Evolutionary conservation across 2,888 invertebrate species (phyloP).

Genomic region (Rhagophthalmus giganteus): DNA sequence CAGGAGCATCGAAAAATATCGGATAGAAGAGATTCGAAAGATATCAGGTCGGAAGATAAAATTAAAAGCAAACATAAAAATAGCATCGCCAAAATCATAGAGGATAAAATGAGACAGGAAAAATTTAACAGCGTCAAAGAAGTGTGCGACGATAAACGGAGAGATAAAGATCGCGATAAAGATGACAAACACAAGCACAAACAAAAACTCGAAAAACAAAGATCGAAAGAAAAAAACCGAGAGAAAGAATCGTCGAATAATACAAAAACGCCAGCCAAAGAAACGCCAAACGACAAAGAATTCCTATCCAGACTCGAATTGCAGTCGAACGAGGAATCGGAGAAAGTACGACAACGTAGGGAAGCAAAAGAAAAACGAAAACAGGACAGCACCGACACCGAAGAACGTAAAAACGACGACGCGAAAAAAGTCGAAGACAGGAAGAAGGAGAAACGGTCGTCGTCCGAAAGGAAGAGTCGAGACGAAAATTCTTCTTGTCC

Average conservation of each 20-base stretch:
- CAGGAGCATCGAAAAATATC: constrained; percentile 55
- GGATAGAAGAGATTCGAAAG: constrained; percentile 74
- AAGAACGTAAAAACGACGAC: constrained; percentile 42
- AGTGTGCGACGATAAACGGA: constrained; percentile 55
- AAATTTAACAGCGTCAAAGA: constrained; percentile 58
- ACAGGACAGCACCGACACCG: constrained; percentile 58
- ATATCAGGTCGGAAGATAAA: constrained; percentile 51
- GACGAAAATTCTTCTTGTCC: constrained; percentile 51
- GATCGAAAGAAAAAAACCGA: constrained; percentile 44
- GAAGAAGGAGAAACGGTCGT: constrained; percentile 58
- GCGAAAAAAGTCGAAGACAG: constrained; percentile 47
- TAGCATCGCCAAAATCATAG: constrained; percentile 62
- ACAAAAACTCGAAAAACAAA: constrained; percentile 47
- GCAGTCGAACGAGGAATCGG: constrained; percentile 61
- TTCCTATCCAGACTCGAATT: constrained; percentile 63
- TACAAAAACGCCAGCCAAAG: constrained; percentile 39
- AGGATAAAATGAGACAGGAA: constrained; percentile 64
- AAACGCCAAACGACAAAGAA: constrained; percentile 59
- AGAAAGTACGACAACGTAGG: constrained; percentile 60
- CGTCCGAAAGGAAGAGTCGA: constrained; percentile 59
- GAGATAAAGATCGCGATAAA: constrained; percentile 51
- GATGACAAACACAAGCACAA: constrained; percentile 40
- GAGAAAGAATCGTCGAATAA: constrained; percentile 48
- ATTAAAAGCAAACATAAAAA: constrained; percentile 63
- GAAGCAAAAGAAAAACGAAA: constrained; percentile 61